Percentiles rank a stretch among this genome's conserved stretches.
phyloP scores from a whole-genome alignment of 53 echinoderm and acorn worm genomes.

The Luidia sarsii region DNA sequence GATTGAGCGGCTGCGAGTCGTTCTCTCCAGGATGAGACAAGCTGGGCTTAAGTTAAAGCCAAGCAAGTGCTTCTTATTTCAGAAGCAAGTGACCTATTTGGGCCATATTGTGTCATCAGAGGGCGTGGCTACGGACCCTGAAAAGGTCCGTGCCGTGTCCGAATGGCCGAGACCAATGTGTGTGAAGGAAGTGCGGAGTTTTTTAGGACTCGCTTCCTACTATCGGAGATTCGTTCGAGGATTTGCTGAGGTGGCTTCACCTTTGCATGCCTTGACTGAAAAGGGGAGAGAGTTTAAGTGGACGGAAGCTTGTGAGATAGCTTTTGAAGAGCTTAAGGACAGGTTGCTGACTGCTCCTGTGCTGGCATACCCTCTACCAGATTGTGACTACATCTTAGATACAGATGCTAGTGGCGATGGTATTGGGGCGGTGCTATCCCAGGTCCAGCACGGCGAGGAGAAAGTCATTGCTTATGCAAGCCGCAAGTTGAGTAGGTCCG shows the following conservation, averaged over 20 bases:
- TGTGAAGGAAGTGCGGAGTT: background rate
- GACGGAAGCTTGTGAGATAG: background rate
- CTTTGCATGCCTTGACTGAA: background rate
- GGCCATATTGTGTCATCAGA: background rate
- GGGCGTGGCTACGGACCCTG: background rate
- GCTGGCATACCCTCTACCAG: background rate
- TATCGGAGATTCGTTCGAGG: background rate
- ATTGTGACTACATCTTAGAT: background rate
- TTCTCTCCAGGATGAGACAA: background rate
- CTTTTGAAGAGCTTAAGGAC: background rate
- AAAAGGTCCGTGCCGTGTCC: background rate
- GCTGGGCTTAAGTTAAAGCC: background rate
- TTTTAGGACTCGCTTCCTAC: background rate
- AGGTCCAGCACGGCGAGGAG: background rate
- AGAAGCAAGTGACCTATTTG: background rate
- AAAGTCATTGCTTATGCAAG: conserved; percentile 22
- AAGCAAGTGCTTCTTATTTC: no score
- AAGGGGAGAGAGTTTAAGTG: background rate
- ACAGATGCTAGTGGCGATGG: background rate
- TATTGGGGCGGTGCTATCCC: background rate
- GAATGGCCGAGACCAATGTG: background rate
- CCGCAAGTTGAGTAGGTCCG: conserved; percentile 21
- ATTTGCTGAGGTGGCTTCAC: background rate
- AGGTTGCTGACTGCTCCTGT: background rate
- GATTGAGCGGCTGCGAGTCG: background rate